Evolutionary conservation across 2,888 invertebrate genomes (phyloP).

Genomic region (Syritta pipiens): DNA sequence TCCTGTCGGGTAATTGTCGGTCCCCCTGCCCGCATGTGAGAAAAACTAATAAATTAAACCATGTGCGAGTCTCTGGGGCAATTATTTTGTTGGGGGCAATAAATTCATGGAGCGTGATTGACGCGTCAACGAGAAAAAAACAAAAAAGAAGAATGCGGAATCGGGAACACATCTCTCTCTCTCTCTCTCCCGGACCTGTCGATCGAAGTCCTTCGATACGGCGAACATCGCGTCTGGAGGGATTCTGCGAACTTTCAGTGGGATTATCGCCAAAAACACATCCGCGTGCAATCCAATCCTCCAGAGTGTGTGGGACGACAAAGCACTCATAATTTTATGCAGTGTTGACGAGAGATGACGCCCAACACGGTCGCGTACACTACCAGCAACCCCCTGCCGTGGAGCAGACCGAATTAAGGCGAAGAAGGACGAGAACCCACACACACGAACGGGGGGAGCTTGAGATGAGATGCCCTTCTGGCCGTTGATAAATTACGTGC

Average conservation of each 20-base stretch:
- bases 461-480: background rate
- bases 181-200: no score
- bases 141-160: no score
- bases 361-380: constrained; percentile 51
- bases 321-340: constrained; percentile 66
- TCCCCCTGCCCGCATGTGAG: constrained; percentile 44
- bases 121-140: no score
- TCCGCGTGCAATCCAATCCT: no score
- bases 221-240: no score
- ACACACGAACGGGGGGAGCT: no score
- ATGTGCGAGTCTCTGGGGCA: constrained; percentile 20
- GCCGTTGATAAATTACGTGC: constrained; percentile 64
- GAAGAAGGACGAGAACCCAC: constrained; percentile 56
- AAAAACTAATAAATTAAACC: constrained; percentile 68
- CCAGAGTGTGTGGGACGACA: constrained; percentile 57
- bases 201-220: no score
- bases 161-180: no score
- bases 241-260: no score
- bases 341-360: constrained; percentile 58
- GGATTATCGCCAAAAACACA: no score
- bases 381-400: constrained; percentile 67
- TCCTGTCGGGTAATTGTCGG: constrained; percentile 53
- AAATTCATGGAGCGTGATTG: constrained; percentile 48
- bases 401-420: constrained; percentile 63
- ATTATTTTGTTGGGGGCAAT: constrained; percentile 36